Evolutionary conservation across 2,113 vertebrate genomes (phyloP).

Genomic region (Mobula hypostoma): DNA sequence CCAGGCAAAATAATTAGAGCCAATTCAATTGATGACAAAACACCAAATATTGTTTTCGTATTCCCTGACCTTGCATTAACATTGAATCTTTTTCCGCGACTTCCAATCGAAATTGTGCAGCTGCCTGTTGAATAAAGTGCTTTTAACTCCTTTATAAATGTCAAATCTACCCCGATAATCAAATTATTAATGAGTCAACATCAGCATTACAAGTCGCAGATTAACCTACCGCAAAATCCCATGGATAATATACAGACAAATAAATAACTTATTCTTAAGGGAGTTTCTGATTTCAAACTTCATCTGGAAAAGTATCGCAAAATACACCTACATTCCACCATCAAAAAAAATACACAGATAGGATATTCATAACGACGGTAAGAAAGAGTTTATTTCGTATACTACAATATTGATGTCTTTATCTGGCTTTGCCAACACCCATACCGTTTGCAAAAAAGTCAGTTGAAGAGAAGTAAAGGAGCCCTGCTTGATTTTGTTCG

Average conservation of each 20-base stretch:
- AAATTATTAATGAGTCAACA: background rate
- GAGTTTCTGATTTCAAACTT: background rate
- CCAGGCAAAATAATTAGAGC: background rate
- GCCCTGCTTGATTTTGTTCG: background rate
- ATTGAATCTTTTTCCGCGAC: background rate
- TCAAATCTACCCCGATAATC: background rate
- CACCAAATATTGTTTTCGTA: background rate
- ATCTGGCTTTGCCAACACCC: no score
- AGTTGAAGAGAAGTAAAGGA: background rate
- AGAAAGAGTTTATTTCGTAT: background rate
- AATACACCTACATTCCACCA: background rate
- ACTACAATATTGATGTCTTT: background rate
- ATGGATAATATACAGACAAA: background rate
- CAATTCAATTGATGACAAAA: background rate
- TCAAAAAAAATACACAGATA: background rate
- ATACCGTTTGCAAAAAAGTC: background rate
- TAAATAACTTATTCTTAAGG: background rate
- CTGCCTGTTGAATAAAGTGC: background rate
- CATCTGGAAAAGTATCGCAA: background rate
- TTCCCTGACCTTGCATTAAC: background rate
- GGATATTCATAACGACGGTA: background rate
- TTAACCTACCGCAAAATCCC: background rate
- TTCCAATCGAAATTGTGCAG: background rate
- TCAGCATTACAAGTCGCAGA: background rate
- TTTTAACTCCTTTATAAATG: background rate